A percentile compares a stretch with the other conserved stretches of the same genome.
These are phyloP conservation scores for Caerostris extrusa DNA, from an alignment of 1,140 invertebrate species.

Conservation along the genomic window DNA sequence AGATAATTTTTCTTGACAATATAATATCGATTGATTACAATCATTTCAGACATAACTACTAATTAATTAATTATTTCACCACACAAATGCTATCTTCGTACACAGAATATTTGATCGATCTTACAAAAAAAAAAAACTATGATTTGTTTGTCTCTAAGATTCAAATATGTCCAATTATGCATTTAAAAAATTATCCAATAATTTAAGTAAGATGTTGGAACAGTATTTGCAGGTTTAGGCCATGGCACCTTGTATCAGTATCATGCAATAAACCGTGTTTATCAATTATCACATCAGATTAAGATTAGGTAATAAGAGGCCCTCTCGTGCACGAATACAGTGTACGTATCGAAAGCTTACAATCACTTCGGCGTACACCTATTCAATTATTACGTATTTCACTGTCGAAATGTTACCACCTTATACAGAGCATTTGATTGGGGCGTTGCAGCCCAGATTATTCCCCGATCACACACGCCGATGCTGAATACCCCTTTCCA, in stretches of 20 bases:
- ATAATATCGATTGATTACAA: no score
- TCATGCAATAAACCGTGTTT: not conserved
- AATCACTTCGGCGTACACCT: not conserved
- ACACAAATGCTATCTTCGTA: not conserved
- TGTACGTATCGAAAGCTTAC: not conserved
- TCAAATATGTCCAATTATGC: no score
- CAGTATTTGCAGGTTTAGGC: no score
- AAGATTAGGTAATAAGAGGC: not conserved
- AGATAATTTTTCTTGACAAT: no score
- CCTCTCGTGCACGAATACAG: not conserved
- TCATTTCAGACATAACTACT: no score
- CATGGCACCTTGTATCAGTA: no score
- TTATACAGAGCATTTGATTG: not conserved
- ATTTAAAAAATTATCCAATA: no score
- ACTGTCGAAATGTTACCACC: not conserved
- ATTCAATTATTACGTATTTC: conserved; percentile 9
- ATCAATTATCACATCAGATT: not conserved
- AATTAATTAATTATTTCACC: not conserved
- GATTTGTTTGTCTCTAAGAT: no score
- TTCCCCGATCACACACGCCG: conserved; percentile 30
- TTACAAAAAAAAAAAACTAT: no score
- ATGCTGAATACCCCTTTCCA: conserved; percentile 15
- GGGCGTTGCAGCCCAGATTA: conserved; percentile 28
- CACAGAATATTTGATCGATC: not conserved
- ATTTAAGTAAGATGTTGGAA: no score